phyloP scores from a whole-genome alignment of 2,888 invertebrate genomes.

The Parnassius orleans region DNA sequence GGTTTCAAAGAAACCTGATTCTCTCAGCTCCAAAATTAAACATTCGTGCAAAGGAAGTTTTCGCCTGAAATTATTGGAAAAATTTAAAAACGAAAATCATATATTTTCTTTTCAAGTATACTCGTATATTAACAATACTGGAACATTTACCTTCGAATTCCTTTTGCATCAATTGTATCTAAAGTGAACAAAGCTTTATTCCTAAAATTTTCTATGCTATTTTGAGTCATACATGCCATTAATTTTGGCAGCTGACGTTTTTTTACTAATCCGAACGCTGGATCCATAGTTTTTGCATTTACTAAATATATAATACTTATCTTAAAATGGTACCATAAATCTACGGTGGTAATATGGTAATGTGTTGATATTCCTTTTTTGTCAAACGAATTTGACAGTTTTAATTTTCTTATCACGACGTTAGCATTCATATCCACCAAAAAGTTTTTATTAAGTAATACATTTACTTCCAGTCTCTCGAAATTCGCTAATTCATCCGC shows the following conservation, averaged over 20 bases:
- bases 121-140: too few relatives aligned
- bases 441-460: too few relatives aligned
- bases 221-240: constrained; percentile 69
- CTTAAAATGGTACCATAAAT: too few relatives aligned
- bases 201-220: constrained; percentile 61
- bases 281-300: background rate
- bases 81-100: background rate
- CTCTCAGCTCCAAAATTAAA: constrained; percentile 75
- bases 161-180: constrained; percentile 59
- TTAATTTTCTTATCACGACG: too few relatives aligned
- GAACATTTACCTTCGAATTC: constrained; percentile 60
- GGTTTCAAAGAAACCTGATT: constrained; percentile 71
- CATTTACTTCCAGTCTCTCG: too few relatives aligned
- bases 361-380: too few relatives aligned
- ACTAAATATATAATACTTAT: too few relatives aligned
- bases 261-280: constrained; percentile 33
- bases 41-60: constrained; percentile 77
- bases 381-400: too few relatives aligned
- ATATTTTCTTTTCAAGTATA: background rate
- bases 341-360: too few relatives aligned
- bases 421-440: too few relatives aligned
- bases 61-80: constrained; percentile 53
- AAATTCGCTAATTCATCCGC: too few relatives aligned
- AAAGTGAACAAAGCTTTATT: constrained; percentile 58
- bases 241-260: constrained; percentile 62